Base-by-base conservation (phyloP, 2,797 vertebrate genomes). In the Masticophis lateralis region DNA sequence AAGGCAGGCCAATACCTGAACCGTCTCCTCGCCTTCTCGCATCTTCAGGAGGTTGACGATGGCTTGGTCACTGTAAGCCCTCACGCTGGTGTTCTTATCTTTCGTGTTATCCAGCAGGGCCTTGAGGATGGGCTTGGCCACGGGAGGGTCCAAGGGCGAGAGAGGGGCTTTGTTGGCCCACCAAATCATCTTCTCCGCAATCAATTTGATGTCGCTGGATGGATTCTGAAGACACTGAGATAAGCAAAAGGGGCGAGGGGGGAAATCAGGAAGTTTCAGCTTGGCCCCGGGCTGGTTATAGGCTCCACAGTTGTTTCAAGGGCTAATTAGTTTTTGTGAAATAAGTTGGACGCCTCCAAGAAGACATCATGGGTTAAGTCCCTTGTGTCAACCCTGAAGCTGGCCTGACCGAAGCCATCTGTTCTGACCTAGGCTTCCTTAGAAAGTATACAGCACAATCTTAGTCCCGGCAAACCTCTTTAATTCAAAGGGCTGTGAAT, bases 31-130 rank as follows among this genome's bases (percentile, higher is more conserved):
- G 25, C 98, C 98, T 87, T 98, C 98, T 94, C 99, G 98, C 96
- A 99, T 98, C 96, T 98, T 98, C 51, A 99, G 98, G 88, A 99
- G 98, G 94, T 98, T 99, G 95, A 99, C 98, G 1, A 99, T 99
- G 28, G 99, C 99, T 97, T 99, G 98, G 91, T 99, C 99, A 0
- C 99, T 99, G 97, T 99, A 99, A 89, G 99, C 98, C 93, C 99
- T 98, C 66, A 99, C 99, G 0, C 98, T 98, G 56, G 99, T 99
- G 98, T 99, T 99, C 97, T 99, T 99, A 96, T 99, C 99, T 97
- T 99, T 99, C 87, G 99, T 99, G 96, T 99, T 99, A 97, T 99
- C 99, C 94, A 99, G 98, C 95, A 99, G 98, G 11, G 98, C 98
- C 97, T 99, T 99, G 92, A 99, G 97, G 94, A 99, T 96, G 12